Conservation (phyloP, 2,113 vertebrate species). For the Callithrix jacchus region DNA sequence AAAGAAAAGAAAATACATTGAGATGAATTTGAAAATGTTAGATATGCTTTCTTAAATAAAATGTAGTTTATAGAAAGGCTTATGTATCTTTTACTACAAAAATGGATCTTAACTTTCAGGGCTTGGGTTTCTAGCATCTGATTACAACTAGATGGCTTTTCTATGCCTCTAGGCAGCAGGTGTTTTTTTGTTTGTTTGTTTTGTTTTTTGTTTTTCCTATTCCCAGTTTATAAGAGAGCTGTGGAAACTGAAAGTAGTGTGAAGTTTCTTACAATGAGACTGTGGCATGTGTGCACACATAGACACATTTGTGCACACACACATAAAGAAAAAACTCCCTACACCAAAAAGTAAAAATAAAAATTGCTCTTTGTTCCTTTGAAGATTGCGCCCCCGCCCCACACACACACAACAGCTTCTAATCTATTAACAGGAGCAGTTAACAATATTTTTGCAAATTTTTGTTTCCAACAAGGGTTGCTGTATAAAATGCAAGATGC, state of each 20-base stretch:
- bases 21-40: constrained; percentile 12
- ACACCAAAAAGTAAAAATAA: neutral
- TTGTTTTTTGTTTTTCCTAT: neutral
- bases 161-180: neutral
- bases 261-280: neutral
- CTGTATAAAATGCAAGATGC: neutral
- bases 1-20: constrained; percentile 28
- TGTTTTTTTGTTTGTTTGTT: neutral
- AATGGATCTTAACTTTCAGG: neutral
- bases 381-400: neutral
- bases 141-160: neutral
- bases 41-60: neutral
- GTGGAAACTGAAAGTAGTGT: neutral
- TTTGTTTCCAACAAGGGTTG: neutral
- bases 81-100: neutral
- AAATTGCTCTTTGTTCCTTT: neutral
- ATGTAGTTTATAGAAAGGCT: neutral
- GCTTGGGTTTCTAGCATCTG: neutral
- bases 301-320: no score
- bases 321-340: neutral
- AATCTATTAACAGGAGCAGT: neutral
- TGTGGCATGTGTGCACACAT: no score
- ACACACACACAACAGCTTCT: neutral
- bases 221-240: neutral
- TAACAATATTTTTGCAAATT: neutral